Evolutionary conservation across 2,797 vertebrate genomes (phyloP).

Genomic region (Caiman crocodilus): DNA sequence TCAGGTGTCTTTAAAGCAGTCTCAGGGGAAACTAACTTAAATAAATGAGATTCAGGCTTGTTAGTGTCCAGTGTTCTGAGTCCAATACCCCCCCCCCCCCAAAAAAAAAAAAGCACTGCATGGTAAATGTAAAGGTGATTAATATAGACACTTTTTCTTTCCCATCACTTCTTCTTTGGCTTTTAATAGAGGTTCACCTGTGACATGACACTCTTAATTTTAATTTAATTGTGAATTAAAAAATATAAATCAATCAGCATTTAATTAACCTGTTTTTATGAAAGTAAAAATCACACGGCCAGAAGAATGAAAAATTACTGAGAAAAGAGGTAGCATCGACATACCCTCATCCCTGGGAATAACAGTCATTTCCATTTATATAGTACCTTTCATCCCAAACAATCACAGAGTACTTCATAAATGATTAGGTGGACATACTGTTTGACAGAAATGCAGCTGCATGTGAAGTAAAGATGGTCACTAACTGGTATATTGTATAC

Average conservation of each 20-base stretch:
- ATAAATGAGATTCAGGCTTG: not conserved
- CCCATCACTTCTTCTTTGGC: not conserved
- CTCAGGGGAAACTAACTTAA: not conserved
- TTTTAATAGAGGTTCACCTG: conserved; percentile 30
- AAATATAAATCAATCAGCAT: conserved; percentile 16
- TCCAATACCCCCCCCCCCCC: no score
- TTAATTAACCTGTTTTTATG: not conserved
- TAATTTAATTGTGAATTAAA: not conserved
- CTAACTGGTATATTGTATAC: fast-evolving
- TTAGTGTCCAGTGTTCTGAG: not conserved
- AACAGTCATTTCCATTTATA: not conserved
- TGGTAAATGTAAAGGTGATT: not conserved
- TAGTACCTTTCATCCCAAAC: not conserved
- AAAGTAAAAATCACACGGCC: not conserved
- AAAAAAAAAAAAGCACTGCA: not conserved
- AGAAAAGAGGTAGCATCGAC: not conserved
- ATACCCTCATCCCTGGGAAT: not conserved
- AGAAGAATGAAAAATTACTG: not conserved
- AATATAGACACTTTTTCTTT: conserved; percentile 16
- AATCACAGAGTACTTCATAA: not conserved
- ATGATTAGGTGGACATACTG: fast-evolving
- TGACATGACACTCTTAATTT: not conserved
- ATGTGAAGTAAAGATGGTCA: not conserved
- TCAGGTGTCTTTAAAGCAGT: not conserved
- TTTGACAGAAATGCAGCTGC: not conserved